A percentile compares a stretch with the other conserved stretches of the same genome.
These are phyloP conservation scores for Sebastes matsubarae DNA, from an alignment of 2,797 vertebrate species.

Conservation along the genomic window DNA sequence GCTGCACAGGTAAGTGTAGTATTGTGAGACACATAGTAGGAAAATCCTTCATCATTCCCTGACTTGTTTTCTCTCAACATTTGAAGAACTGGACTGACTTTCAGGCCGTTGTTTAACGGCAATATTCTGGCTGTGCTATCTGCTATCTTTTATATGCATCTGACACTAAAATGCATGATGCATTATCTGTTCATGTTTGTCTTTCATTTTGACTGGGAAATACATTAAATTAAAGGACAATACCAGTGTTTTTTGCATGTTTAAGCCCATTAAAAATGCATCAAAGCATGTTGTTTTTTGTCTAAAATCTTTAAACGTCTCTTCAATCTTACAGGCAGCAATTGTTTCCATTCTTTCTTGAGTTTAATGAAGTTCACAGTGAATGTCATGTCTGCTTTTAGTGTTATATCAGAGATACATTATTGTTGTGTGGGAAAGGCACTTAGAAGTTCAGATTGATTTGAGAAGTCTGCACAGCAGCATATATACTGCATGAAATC, in stretches of 20 bases:
- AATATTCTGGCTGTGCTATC: neutral
- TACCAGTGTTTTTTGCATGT: neutral
- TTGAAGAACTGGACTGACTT: neutral
- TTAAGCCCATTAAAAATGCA: neutral
- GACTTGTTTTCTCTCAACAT: no score
- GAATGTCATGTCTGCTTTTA: neutral
- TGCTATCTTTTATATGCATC: neutral
- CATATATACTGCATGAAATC: neutral
- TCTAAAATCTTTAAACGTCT: neutral
- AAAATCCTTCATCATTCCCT: no score
- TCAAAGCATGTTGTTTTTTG: neutral
- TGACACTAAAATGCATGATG: neutral
- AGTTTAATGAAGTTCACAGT: neutral
- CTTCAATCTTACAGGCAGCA: neutral
- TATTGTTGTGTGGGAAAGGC: neutral
- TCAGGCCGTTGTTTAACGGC: neutral
- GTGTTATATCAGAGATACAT: neutral
- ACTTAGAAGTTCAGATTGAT: neutral
- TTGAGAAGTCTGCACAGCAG: neutral
- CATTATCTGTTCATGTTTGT: neutral
- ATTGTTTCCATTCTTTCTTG: neutral
- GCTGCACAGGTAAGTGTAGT: conserved; percentile 85
- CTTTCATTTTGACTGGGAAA: neutral
- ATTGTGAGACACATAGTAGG: conserved; percentile 87
- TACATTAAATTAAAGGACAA: neutral